phyloP scores from a whole-genome alignment of 1,140 invertebrate species.

The Drosophila repletoides region DNA sequence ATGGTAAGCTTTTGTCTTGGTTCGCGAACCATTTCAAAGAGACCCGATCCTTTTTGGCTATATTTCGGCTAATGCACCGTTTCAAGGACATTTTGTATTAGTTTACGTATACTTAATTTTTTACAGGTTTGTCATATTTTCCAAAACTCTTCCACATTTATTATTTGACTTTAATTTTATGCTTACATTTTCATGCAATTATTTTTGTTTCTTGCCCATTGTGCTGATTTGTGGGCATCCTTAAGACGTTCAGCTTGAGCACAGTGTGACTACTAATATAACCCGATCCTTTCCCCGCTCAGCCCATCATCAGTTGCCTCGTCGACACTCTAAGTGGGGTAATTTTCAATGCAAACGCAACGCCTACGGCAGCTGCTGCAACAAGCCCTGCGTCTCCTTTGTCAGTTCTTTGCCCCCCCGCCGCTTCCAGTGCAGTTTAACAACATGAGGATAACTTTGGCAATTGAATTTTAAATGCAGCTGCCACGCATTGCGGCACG shows the following conservation, averaged over 20 bases:
- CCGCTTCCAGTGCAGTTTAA: slow-evolving; percentile 3
- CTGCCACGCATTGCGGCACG: slow-evolving; percentile 25
- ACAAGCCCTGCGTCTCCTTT: slow-evolving; percentile 23
- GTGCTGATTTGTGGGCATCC: neutral
- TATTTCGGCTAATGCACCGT: no score
- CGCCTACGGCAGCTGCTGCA: slow-evolving; percentile 62
- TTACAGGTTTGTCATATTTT: no score
- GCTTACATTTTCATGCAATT: no score
- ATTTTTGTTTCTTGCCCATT: no score
- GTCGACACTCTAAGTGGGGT: slow-evolving; percentile 73
- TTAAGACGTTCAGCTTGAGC: slow-evolving; percentile 16
- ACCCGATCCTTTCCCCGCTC: neutral
- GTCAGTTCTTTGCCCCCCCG: neutral
- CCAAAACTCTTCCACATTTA: no score
- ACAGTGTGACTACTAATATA: neutral
- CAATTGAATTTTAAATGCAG: slow-evolving; percentile 71
- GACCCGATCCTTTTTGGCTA: no score
- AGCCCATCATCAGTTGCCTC: slow-evolving; percentile 41
- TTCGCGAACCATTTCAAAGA: no score
- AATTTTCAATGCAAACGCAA: slow-evolving; percentile 77
- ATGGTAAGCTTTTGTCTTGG: no score
- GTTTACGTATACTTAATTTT: no score
- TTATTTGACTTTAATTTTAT: no score
- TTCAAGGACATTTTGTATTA: no score
- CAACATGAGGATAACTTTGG: slow-evolving; percentile 40